phyloP scores from a whole-genome alignment of 2,113 vertebrate genomes.

The Pterocles gutturalis region DNA sequence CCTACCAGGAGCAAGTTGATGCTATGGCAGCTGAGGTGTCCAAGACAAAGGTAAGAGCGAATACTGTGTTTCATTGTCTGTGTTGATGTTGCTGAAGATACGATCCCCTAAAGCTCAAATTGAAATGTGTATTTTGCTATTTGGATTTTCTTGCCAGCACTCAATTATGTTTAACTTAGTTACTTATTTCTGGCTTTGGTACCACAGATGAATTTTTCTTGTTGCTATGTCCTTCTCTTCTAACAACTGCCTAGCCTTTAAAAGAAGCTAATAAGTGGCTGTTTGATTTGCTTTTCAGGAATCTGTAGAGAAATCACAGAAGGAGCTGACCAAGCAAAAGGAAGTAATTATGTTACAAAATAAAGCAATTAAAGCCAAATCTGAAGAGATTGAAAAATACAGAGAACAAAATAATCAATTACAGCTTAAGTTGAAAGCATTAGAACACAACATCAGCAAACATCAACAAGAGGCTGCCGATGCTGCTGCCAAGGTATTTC shows the following conservation, averaged over 20 bases:
- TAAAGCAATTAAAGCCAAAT: conserved; percentile 86
- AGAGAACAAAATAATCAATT: conserved; percentile 85
- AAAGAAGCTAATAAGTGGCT: background rate
- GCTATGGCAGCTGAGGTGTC: conserved; percentile 81
- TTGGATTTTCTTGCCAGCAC: background rate
- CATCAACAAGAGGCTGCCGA: conserved; percentile 85
- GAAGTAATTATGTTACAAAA: conserved; percentile 84
- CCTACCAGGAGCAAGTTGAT: conserved; percentile 83
- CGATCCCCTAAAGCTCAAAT: background rate
- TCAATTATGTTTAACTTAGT: background rate
- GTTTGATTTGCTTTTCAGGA: conserved; percentile 76
- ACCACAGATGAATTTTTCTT: background rate
- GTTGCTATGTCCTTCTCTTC: background rate
- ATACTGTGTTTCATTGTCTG: background rate
- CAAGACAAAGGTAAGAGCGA: conserved; percentile 83
- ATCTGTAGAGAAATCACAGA: conserved; percentile 84
- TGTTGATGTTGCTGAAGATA: background rate
- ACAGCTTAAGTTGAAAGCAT: conserved; percentile 88
- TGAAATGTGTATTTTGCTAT: background rate
- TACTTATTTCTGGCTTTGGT: background rate
- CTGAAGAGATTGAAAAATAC: conserved; percentile 76
- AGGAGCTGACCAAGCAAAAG: conserved; percentile 87
- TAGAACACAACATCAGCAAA: conserved; percentile 88
- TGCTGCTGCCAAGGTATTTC: conserved; percentile 83
- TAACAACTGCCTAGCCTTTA: background rate